These are phyloP conservation scores for Periophthalmodon schlosseri DNA, from an alignment of 2,113 vertebrate species.

Conservation along the genomic window DNA sequence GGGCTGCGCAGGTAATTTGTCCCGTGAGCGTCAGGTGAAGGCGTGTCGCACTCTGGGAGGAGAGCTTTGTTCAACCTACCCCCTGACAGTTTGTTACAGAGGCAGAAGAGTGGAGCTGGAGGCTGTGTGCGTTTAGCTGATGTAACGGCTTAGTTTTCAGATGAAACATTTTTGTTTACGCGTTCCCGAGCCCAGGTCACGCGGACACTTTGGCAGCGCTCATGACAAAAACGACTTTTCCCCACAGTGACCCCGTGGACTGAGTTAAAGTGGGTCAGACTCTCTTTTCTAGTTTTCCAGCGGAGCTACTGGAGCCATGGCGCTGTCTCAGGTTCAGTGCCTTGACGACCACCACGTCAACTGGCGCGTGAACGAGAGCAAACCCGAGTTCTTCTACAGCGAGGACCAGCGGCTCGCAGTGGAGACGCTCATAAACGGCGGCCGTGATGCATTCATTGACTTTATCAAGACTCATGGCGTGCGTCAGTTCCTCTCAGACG, in stretches of 20 bases:
- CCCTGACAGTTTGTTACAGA: conserved; percentile 29
- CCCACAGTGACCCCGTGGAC: conserved; percentile 31
- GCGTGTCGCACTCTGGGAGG: conserved; percentile 50
- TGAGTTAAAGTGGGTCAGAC: conserved; percentile 28
- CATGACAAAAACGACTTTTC: conserved; percentile 13
- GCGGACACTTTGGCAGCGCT: neutral
- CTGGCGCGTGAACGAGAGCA: conserved; percentile 90
- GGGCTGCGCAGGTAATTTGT: neutral
- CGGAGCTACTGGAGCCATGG: conserved; percentile 71
- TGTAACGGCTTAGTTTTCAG: neutral
- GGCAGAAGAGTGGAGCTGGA: conserved; percentile 20
- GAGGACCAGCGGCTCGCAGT: conserved; percentile 92
- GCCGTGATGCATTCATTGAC: conserved; percentile 82
- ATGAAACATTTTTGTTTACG: conserved; percentile 5
- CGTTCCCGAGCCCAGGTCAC: conserved; percentile 1
- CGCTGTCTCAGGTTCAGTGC: conserved; percentile 94
- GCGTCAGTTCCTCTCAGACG: conserved; percentile 89
- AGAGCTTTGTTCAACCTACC: conserved; percentile 33
- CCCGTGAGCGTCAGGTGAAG: conserved; percentile 62
- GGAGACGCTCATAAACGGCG: conserved; percentile 79
- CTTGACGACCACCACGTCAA: conserved; percentile 94
- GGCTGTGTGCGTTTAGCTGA: neutral
- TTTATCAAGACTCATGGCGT: conserved; percentile 79
- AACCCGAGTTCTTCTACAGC: conserved; percentile 96
- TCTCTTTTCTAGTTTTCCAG: conserved; percentile 4